Evolutionary conservation across 2,113 vertebrate species (phyloP), one percentile per base, ranked within the genome.

Genomic region (Podilymbus podiceps): DNA sequence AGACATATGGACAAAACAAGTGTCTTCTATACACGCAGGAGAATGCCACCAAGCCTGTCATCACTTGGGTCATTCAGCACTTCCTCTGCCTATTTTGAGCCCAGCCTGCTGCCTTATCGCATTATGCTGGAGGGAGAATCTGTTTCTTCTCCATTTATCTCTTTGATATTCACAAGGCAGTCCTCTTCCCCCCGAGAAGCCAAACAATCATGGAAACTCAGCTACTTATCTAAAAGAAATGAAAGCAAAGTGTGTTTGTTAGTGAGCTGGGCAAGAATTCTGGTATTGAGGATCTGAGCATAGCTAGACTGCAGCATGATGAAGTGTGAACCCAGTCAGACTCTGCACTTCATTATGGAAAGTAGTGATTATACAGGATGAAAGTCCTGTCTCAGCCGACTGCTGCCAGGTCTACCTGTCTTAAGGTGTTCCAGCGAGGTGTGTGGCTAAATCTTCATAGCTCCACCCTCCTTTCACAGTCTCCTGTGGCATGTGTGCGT

Each of bases 1-100:
- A 94, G 95, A 94, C 91, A 96, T 91, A 95, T 94, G 91, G 94
- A 91, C 90, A 91, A 90, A 93, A 79, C 87, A 96, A 97, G 89
- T 92, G 90, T 93, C 90, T 93, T 69, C 86, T 89, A 59, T 87
- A 81, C 69, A 72, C 0, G 4, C 77, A 93, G 78, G 71, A 92
- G 94, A 97, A 96, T 80, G 93, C 89, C 94, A 95, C 94, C 81
- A 62, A 79, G 71, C 91, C 91, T 97, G 93, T 93, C 94, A 95
- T 95, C 67, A 59, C 86, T 94, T 92, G 81, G 97, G 95, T 96
- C 91, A 95, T 74, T 97, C 94, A 91, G 78, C 91, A 93, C 59
- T 95, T 93, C 87, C 89, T 95, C 87, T 67, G 74, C 85, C 84
- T 95, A 89, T 91, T 91, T 92, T 93, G 84, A 95, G 89, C 64